Evolutionary conservation across 2,797 vertebrate genomes (phyloP), one percentile per base, ranked within the genome.

Genomic region (Poeciliopsis presidionis): DNA sequence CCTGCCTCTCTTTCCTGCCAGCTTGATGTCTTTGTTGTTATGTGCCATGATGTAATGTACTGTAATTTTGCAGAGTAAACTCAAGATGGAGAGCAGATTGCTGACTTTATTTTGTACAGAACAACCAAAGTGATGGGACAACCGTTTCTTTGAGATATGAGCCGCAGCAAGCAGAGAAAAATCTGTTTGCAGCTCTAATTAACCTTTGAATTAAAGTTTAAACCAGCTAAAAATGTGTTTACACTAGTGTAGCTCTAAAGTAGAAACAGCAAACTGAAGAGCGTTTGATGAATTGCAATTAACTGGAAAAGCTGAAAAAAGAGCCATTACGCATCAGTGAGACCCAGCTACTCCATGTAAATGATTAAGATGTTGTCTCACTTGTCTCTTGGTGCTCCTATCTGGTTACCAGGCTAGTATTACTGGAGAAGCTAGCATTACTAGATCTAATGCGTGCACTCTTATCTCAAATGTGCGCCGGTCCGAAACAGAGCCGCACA

Each of bases 41-140:
- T 86, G 77, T 73, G 81, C 43, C 73, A 84, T 94, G 94, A 94
- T 93, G 92, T 93, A 94, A 94, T 84, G 20, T 74, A 86, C 79
- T 92, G 93, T 91, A 94, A 94, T 75, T 87, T 88, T 84, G 78
- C 84, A 55, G 78, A 71, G 84, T 87, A 86, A 91, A 84, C 84
- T 81, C 78, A 86, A 87, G 79, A 91, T 88, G 85, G 89, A 85
- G 80, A 79, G 78, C 78, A 87, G 83, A 85, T 88, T 81, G 57
- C 12, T 36, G 25, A 75, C 70, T 49, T 30, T 79, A 47, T 49
- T 76, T 20, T 73, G 22, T 79, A 36, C n/a, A 46, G 75, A 77
- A 81, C 82, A 51, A 61, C 74, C 67, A 25, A 76, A 25, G 30
- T 69, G 67, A 74, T 7, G 79, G 73, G 73, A 59, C 39, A 53